Evolutionary conservation across 1,140 invertebrate genomes (phyloP).

Genomic region (Aphelenchoides fujianensis): DNA sequence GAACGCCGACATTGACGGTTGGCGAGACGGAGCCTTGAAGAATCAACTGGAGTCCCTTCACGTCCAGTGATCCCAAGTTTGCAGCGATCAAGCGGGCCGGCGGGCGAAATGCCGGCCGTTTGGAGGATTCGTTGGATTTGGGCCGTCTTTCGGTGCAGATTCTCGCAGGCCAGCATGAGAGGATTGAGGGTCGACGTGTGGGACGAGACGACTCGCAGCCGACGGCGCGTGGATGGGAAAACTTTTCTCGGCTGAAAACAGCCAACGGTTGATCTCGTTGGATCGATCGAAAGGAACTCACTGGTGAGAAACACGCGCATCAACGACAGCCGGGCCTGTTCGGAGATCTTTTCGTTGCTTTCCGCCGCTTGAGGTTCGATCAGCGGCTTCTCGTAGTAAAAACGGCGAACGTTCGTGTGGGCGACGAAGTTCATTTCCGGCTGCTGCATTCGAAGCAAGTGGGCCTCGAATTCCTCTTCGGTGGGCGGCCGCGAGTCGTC

Average conservation of each 20-base stretch:
- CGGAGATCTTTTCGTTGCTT: slow-evolving; percentile 32
- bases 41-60: slow-evolving; percentile 48
- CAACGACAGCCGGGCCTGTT: slow-evolving; percentile 44
- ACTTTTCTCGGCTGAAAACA: slow-evolving; percentile 40
- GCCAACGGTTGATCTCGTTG: background rate
- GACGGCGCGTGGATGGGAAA: slow-evolving; percentile 44
- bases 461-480: slow-evolving; percentile 12
- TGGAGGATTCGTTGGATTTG: slow-evolving; percentile 44
- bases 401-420: slow-evolving; percentile 46
- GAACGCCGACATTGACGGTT: slow-evolving; percentile 31
- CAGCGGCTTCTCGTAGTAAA: slow-evolving; percentile 47
- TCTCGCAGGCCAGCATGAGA: slow-evolving; percentile 46
- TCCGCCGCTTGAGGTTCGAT: slow-evolving; percentile 24
- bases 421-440: slow-evolving; percentile 33
- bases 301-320: slow-evolving; percentile 42
- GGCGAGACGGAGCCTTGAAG: slow-evolving; percentile 50
- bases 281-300: too few relatives aligned
- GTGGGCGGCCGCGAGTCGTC: background rate
- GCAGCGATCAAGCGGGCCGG: slow-evolving; percentile 21
- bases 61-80: slow-evolving; percentile 33
- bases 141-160: slow-evolving; percentile 37
- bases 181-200: slow-evolving; percentile 35
- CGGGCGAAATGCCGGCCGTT: slow-evolving; percentile 39
- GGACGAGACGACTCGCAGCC: slow-evolving; percentile 33
- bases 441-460: slow-evolving; percentile 24